Conservation (phyloP, 2,797 vertebrate species). For the Chiloscyllium punctatum region DNA sequence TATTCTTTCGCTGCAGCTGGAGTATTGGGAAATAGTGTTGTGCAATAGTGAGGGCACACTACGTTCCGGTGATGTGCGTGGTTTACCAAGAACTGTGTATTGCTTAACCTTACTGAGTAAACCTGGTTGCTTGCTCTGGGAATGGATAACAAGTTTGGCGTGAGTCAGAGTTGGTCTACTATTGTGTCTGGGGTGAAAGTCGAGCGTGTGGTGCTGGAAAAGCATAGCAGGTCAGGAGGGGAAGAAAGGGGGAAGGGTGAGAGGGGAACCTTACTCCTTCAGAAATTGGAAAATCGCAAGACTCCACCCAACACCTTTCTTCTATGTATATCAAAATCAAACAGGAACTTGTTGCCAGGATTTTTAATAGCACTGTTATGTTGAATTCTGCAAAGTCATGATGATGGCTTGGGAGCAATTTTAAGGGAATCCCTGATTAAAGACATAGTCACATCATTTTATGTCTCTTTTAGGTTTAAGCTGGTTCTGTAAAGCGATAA, state of each 20-base stretch:
- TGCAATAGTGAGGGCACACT: neutral
- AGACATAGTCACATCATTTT: neutral
- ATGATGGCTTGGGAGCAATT: neutral
- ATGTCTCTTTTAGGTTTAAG: too few species aligned
- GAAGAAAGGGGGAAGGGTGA: neutral
- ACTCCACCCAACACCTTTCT: neutral
- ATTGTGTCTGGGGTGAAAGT: too few species aligned
- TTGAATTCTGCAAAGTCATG: neutral
- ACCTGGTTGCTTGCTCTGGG: neutral
- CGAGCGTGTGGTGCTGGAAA: too few species aligned
- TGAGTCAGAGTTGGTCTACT: neutral
- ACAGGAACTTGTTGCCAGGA: neutral
- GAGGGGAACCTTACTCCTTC: too few species aligned
- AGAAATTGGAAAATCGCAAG: neutral
- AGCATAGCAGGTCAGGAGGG: neutral
- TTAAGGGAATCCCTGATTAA: neutral
- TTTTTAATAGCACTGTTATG: neutral
- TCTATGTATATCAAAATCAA: neutral
- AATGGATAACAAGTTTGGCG: neutral
- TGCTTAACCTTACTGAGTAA: neutral
- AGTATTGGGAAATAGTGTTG: neutral
- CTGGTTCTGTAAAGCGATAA: neutral
- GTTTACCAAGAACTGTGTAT: neutral
- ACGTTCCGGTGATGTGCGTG: neutral
- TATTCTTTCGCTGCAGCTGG: neutral